Evolutionary conservation across 1,140 invertebrate species (phyloP).

Genomic region (Calycopis cecrops): DNA sequence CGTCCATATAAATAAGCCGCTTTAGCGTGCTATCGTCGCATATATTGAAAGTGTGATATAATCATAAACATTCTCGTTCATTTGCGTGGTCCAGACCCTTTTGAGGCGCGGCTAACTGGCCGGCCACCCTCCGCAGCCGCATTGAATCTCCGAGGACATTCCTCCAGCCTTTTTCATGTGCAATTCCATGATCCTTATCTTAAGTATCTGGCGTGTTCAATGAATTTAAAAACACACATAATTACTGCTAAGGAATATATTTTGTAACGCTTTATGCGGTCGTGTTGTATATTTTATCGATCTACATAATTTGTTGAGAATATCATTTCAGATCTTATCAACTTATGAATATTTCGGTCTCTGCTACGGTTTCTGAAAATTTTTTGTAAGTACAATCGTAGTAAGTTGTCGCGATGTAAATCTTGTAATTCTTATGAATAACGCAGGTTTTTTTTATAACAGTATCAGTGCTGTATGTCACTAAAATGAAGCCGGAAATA

Average conservation of each 20-base stretch:
- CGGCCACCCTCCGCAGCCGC: no score
- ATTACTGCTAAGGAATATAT: neutral
- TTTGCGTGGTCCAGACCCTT: no score
- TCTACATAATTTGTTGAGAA: no score
- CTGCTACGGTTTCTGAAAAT: no score
- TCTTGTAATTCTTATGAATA: neutral
- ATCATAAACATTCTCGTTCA: slow-evolving; percentile 1
- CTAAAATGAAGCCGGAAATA: no score
- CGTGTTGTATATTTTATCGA: no score
- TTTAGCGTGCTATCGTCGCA: slow-evolving; percentile 10
- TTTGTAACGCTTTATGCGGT: no score
- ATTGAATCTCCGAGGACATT: no score
- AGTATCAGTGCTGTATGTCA: no score
- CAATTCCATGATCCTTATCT: neutral
- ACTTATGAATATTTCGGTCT: no score
- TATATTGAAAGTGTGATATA: slow-evolving; percentile 9
- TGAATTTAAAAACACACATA: slow-evolving; percentile 7
- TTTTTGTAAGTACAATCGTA: neutral
- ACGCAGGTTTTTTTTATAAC: neutral
- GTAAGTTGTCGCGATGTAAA: neutral
- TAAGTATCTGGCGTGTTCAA: slow-evolving; percentile 5
- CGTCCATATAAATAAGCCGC: slow-evolving; percentile 11
- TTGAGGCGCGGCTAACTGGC: neutral
- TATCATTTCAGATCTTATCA: no score
- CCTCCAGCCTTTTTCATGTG: no score